Conservation (phyloP, 2,113 vertebrate genomes). For the Dipodomys spectabilis region DNA sequence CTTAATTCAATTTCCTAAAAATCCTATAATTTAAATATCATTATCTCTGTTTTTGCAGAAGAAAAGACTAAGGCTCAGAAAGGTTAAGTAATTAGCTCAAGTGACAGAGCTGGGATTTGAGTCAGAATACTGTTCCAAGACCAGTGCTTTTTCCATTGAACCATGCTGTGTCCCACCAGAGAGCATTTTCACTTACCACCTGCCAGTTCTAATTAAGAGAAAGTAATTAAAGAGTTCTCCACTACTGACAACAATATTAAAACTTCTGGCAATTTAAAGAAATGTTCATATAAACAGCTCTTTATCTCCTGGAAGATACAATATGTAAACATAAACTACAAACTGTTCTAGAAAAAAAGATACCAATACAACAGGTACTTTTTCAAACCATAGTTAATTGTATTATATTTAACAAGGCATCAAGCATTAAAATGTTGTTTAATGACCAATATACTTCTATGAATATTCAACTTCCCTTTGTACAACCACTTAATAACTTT, state of each 20-base stretch:
- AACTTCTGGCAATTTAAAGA: conserved; percentile 67
- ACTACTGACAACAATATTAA: conserved; percentile 75
- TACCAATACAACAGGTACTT: conserved; percentile 10
- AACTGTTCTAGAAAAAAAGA: conserved; percentile 47
- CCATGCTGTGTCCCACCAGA: conserved; percentile 61
- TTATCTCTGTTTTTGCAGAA: conserved; percentile 59
- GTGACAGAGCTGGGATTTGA: conserved; percentile 64
- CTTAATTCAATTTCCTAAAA: conserved; percentile 68
- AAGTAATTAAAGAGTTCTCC: conserved; percentile 76
- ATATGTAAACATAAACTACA: conserved; percentile 43
- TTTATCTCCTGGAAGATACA: conserved; percentile 51
- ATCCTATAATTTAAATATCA: conserved; percentile 47
- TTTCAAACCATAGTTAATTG: conserved; percentile 44
- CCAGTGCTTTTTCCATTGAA: conserved; percentile 63
- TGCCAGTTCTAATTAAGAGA: conserved; percentile 78
- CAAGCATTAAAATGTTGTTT: conserved; percentile 40
- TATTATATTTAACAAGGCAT: conserved; percentile 24
- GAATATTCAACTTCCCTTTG: not conserved
- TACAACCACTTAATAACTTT: not conserved
- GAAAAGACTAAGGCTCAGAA: conserved; percentile 55
- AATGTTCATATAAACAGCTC: conserved; percentile 67
- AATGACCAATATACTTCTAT: conserved; percentile 41
- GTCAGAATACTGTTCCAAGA: conserved; percentile 63
- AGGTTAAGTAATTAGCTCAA: conserved; percentile 68
- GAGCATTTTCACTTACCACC: conserved; percentile 71